Evolutionary conservation across 2,888 invertebrate genomes (phyloP), one percentile per base, ranked within the genome.

Genomic region (Diarsia brunnea): DNA sequence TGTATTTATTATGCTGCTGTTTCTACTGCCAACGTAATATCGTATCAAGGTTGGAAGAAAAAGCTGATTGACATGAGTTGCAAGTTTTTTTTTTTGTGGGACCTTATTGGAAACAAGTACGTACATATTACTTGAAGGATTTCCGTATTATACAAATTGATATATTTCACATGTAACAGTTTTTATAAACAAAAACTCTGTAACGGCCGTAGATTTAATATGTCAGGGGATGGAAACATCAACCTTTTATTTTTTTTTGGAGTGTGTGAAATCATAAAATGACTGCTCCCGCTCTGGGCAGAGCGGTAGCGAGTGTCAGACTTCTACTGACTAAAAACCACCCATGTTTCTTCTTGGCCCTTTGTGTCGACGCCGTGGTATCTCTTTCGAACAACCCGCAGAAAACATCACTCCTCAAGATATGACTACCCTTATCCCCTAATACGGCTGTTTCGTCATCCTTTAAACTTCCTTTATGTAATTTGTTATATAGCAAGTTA

Each of bases 21-120:
- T 78, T 80, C 47, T 75, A 78, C 73, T 69, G 49, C 0, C 55
- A 69, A 70, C 78, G 47, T 75, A 73, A 81, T 73, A 60, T 73
- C 53, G 63, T 78, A 81, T 60, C 87, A 89, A 89, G 89, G 90
- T 76, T 75, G 53, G 21, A 63, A 21, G 38, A 66, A 81, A 78
- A 81, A 78, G 71, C 45, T 64, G 71, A 66, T 61, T 27, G 66
- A 58, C 38, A 67, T 71, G 73, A 77, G 12, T 72, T 78, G 73
- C 60, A 45, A 27, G 12, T 38, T 69, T 73, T 71, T 66, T n/a
- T 61, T 81, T 75, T 67, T 61, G 21, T 61, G 27, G 27, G 8
- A 21, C 21, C 27, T 2, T n/a, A 53, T 45, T 61, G 53, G 63
- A 49, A 61, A 51, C 60, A 16, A 21, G 69, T 53, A 51, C 3